A percentile compares a stretch with the other conserved stretches of the same genome.
phyloP scores from a whole-genome alignment of 1,140 invertebrate species.

The Ips nitidus region DNA sequence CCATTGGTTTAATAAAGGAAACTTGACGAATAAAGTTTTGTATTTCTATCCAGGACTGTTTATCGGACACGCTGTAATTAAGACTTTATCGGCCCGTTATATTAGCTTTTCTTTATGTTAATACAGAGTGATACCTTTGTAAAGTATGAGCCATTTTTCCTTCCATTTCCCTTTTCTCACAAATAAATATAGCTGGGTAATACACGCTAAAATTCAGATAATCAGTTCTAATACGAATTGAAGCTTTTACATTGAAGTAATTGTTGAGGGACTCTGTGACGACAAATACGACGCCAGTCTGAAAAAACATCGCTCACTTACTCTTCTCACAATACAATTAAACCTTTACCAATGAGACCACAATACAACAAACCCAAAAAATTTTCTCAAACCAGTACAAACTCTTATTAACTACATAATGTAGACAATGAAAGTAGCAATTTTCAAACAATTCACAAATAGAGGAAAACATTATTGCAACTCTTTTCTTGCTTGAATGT shows the following conservation, averaged over 20 bases:
- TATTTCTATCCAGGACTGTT: background rate
- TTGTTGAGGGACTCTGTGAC: slow-evolving; percentile 1
- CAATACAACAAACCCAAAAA: slow-evolving; percentile 19
- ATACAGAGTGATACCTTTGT: background rate
- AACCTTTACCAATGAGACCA: slow-evolving; percentile 7
- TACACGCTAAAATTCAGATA: slow-evolving; percentile 4
- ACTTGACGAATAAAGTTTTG: background rate
- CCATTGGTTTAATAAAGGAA: slow-evolving; percentile 8
- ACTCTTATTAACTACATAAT: slow-evolving; percentile 14
- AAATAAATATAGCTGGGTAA: slow-evolving; percentile 19
- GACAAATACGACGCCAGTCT: slow-evolving; percentile 10
- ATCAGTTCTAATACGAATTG: slow-evolving; percentile 11
- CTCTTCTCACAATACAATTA: background rate
- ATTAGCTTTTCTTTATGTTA: background rate
- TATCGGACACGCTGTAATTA: background rate
- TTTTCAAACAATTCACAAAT: slow-evolving; percentile 12
- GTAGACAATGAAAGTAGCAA: slow-evolving; percentile 21
- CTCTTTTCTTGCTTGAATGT: too few relatives aligned
- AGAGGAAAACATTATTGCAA: too few relatives aligned
- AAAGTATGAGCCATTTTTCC: background rate
- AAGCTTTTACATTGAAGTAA: slow-evolving; percentile 1
- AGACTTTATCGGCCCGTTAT: background rate
- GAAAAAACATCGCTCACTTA: slow-evolving; percentile 3
- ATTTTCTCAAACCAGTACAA: slow-evolving; percentile 14
- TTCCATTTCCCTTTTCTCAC: slow-evolving; percentile 7